Conservation (phyloP, 92 coral and sea anemone genomes). For the Epizoanthus fatuus region DNA sequence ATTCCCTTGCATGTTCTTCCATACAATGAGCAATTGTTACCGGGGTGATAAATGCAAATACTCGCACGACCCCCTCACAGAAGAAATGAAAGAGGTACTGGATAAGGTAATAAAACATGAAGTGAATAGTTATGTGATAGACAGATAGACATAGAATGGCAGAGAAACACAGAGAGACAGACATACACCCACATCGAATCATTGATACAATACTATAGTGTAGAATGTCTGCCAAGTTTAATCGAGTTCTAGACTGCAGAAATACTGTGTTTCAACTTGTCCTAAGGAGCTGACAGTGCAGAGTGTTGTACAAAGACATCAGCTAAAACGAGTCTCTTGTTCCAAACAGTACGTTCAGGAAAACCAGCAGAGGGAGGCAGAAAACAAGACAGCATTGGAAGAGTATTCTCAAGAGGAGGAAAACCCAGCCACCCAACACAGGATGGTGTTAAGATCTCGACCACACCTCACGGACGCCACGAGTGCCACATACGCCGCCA, state of each 20-base stretch:
- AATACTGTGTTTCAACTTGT: too few species aligned
- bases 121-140: not conserved
- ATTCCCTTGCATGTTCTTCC: conserved; percentile 91
- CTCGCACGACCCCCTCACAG: conserved; percentile 89
- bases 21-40: conserved; percentile 61
- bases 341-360: conserved; percentile 23
- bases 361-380: conserved; percentile 18
- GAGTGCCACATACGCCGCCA: not conserved
- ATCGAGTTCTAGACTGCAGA: too few species aligned
- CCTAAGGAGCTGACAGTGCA: too few species aligned
- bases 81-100: conserved; percentile 75
- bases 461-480: not conserved
- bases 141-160: not conserved
- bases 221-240: too few species aligned
- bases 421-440: conserved; percentile 1
- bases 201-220: too few species aligned
- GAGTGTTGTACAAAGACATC: not conserved
- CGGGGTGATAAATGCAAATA: conserved; percentile 78
- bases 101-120: conserved; percentile 68
- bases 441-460: conserved; percentile 37
- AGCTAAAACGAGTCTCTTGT: not conserved
- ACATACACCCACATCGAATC: not conserved
- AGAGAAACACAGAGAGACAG: too few species aligned
- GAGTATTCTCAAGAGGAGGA: not conserved
- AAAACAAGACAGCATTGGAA: not conserved